Base-by-base conservation (phyloP, 2,113 vertebrate genomes). In the Malurus cyaneus region DNA sequence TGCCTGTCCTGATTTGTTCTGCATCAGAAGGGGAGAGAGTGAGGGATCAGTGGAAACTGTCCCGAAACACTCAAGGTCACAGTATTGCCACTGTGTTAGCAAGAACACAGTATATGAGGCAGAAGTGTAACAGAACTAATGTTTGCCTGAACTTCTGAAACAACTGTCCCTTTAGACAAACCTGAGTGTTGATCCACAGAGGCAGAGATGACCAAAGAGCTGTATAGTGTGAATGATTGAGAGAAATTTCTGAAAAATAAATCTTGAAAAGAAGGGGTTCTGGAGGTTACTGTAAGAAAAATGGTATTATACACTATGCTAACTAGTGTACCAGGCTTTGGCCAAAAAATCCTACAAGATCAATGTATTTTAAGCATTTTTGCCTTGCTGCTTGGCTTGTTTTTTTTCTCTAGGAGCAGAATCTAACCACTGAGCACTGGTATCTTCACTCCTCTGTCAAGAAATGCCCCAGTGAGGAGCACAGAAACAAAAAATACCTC, bases 251-350 rank as follows among this genome's bases (percentile, higher is more conserved):
- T 89, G 47, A 65, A 92, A 82, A 91, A 57, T 9, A 79, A 67
- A 34, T 34, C 32, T 57, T 57, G 61, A 74, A 81, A 36, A 72
- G 14, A 73, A 70, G 69, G 7, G 86, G 32, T 44, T 80, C 44
- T 71, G 54, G 54, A 71, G 6, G 31, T 65, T 91, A 14, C 32
- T 53, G 31, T 72, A 36, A 46, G 17, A 34, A 81, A 61, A 86
- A 87, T 8, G 18, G 5, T 52, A n/a, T 74, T n/a, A 44, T 14
- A 36, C 0, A 0, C 11, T 65, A 11, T 41, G 10, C 18, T 50
- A 18, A 62, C 46, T 6, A 36, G 13, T 5, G 9, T 47, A 64
- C 8, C 15, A 72, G 29, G 7, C 46, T 76, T 86, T 82, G 25
- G 14, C 2, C 4, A 46, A 76, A 73, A 66, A 74, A 47, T 44